phyloP scores from a whole-genome alignment of 2,888 invertebrate species.

The Myopa tessellatipennis region DNA sequence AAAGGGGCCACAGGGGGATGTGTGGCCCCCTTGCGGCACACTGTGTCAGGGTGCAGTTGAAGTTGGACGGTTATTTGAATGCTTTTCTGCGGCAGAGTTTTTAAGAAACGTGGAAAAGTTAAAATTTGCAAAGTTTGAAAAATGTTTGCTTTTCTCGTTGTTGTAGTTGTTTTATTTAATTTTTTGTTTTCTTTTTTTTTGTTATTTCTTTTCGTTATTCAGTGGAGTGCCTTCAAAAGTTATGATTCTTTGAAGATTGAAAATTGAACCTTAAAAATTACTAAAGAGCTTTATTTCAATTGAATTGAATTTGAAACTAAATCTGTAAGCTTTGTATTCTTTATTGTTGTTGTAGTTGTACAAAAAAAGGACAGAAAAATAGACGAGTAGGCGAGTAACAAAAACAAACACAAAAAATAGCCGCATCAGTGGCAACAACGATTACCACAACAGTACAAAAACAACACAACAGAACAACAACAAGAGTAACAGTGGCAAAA shows the following conservation, averaged over 20 bases:
- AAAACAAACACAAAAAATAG: neutral
- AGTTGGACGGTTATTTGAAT: neutral
- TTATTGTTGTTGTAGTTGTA: neutral
- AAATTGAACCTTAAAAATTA: too few species aligned
- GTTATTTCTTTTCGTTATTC: neutral
- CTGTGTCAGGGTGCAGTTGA: neutral
- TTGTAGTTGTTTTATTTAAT: neutral
- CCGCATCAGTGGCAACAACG: too few species aligned
- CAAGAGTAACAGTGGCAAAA: neutral
- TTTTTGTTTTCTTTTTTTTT: neutral
- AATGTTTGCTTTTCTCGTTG: neutral
- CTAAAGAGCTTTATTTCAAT: too few species aligned
- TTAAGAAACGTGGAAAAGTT: neutral
- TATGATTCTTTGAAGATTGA: too few species aligned
- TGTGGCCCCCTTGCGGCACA: neutral
- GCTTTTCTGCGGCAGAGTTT: neutral
- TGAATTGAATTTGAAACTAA: too few species aligned
- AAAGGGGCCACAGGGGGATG: too few species aligned
- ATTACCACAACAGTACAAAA: neutral
- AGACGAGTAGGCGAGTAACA: neutral
- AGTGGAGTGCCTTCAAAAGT: too few species aligned
- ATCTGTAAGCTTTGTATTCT: neutral
- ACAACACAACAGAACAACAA: neutral
- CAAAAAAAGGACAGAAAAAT: neutral
- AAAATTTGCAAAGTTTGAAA: conserved; percentile 9